Conservation (phyloP, 2,797 vertebrate genomes). For the Moxostoma hubbsi region DNA sequence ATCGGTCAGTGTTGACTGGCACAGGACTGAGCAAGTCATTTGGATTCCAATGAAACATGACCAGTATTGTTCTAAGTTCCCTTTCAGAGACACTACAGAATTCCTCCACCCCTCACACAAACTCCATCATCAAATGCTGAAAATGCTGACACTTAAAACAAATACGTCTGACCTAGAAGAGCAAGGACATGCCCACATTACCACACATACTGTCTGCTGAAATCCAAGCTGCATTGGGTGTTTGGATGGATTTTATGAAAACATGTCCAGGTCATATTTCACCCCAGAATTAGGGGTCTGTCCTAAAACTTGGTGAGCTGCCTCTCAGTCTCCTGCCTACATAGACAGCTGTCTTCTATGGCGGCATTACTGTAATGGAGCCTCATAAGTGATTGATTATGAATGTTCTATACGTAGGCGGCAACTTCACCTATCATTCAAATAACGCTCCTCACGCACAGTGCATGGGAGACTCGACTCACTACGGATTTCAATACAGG, state of each 20-base stretch:
- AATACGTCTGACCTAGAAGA: conserved; percentile 9
- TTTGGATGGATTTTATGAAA: conserved; percentile 1
- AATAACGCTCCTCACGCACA: too few species aligned
- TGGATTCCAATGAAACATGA: conserved; percentile 42
- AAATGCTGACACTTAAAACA: conserved; percentile 44
- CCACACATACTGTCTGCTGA: background rate
- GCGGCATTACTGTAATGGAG: too few species aligned
- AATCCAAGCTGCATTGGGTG: background rate
- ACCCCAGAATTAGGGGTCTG: too few species aligned
- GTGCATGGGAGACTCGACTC: too few species aligned
- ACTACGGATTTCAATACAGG: too few species aligned
- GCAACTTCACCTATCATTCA: too few species aligned
- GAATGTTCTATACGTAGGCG: too few species aligned
- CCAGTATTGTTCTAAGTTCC: conserved; percentile 34
- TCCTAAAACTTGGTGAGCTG: too few species aligned
- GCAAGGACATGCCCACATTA: background rate
- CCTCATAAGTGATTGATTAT: too few species aligned
- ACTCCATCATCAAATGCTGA: conserved; percentile 32
- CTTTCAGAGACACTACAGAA: conserved; percentile 19
- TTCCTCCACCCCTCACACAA: conserved; percentile 35
- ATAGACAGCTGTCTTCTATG: too few species aligned
- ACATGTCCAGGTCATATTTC: background rate
- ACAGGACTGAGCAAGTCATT: conserved; percentile 2
- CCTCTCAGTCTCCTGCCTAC: too few species aligned
- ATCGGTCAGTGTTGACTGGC: conserved; percentile 18